Evolutionary conservation across 1,140 invertebrate genomes (phyloP), one percentile per base, ranked within the genome.

Genomic region (Metopolophium dirhodum): DNA sequence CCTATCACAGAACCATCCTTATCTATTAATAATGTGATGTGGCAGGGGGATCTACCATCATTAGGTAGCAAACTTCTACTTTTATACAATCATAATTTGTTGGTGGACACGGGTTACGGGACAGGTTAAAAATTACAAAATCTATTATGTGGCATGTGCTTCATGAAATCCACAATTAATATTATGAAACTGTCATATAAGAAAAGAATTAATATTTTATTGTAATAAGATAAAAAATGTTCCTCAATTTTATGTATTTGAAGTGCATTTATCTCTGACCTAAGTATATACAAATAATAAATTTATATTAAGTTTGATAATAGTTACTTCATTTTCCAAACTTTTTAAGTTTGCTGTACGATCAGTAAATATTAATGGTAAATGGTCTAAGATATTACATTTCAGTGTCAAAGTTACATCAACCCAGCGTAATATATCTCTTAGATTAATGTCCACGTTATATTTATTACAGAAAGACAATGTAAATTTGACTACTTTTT

Each of bases 361-460:
- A 94, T 97, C 97, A 2, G 96, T 95, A 95, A 98, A 99, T 86
- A 99, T 96, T 92, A 98, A 95, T 94, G 97, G 96, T 0, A 98
- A 96, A 97, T 94, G 96, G 96, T 85, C 97, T 97, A 57, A 97
- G 96, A 94, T 96, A 96, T 35, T 95, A 61, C 37, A 93, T 83
- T 61, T 91, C 7, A 85, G 93, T 57, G 83, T 83, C 30, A 77
- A 91, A 6, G 96, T 95, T 0, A 96, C 95, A 95, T 99, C 97
- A 95, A 98, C 98, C 98, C 99, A 99, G 94, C 99, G 96, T 77
- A 97, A 97, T 93, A 99, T 96, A 95, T 99, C 99, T 94, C 99
- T 96, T 57, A 99, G 95, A 96, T 99, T 99, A 95, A 99, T 98
- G 95, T 99, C 99, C 97, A 86, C 30, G 54, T 93, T 93, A 93